phyloP scores from a whole-genome alignment of 2,888 invertebrate species.

The Callimorpha dominula region DNA sequence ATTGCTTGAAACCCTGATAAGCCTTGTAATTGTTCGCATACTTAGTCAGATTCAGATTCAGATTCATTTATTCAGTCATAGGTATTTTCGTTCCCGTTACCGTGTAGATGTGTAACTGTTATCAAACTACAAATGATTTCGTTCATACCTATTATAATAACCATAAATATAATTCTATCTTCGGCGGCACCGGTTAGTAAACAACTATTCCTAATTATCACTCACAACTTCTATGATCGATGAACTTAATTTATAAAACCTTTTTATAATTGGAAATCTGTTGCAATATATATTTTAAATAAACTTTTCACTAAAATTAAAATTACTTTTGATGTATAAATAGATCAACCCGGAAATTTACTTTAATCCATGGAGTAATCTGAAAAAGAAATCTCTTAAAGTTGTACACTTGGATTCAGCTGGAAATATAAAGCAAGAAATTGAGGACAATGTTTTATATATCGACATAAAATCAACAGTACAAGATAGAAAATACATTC shows the following conservation, averaged over 20 bases:
- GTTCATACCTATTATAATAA: constrained; percentile 6
- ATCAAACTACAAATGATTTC: constrained; percentile 2
- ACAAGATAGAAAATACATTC: constrained; percentile 15
- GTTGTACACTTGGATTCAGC: constrained; percentile 62
- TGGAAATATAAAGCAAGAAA: constrained; percentile 54
- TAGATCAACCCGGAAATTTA: constrained; percentile 56
- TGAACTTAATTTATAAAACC: not conserved
- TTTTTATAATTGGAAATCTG: not conserved
- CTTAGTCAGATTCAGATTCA: no score
- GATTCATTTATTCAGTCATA: no score
- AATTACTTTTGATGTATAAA: not conserved
- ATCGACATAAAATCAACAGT: constrained; percentile 41
- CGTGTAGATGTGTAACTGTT: not conserved
- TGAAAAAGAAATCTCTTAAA: constrained; percentile 50
- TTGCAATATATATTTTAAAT: not conserved
- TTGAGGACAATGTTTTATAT: constrained; percentile 40
- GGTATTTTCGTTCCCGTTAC: not conserved
- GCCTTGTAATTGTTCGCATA: constrained; percentile 25
- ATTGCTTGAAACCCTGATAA: constrained; percentile 46
- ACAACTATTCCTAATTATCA: not conserved
- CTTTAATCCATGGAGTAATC: constrained; percentile 67
- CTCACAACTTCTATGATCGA: not conserved
- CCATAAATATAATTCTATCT: not conserved
- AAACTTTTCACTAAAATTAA: not conserved
- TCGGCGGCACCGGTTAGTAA: constrained; percentile 10